phyloP scores from a whole-genome alignment of 2,113 vertebrate genomes.

The Shinisaurus crocodilurus region DNA sequence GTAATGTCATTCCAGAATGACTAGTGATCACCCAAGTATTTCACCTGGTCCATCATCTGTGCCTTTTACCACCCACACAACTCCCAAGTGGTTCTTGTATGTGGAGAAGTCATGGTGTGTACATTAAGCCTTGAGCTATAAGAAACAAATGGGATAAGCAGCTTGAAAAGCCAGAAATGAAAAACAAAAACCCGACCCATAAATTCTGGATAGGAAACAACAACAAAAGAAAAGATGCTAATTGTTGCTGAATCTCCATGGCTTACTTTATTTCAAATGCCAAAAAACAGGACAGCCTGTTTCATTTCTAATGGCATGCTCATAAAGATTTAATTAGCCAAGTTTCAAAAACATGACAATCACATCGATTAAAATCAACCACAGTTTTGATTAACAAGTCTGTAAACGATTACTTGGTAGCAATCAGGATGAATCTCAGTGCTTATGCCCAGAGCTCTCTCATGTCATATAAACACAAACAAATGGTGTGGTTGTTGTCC shows the following conservation, averaged over 20 bases:
- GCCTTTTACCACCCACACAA: too few species aligned
- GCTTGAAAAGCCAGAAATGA: conserved; percentile 47
- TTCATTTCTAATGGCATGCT: conserved; percentile 56
- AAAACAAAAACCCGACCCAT: neutral
- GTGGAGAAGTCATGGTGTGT: neutral
- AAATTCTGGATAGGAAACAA: conserved; percentile 13
- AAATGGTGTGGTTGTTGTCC: conserved; percentile 65
- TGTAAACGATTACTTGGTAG: conserved; percentile 76
- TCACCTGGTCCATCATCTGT: neutral
- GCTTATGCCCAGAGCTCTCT: conserved; percentile 63
- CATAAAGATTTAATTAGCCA: conserved; percentile 73
- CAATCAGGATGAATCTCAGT: conserved; percentile 65
- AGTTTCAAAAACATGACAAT: conserved; percentile 66
- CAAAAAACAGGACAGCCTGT: conserved; percentile 20
- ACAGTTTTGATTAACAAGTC: conserved; percentile 71
- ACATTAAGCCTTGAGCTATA: conserved; percentile 26
- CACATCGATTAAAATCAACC: conserved; percentile 61
- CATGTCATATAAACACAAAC: conserved; percentile 66
- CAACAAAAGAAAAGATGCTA: conserved; percentile 20
- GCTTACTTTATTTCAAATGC: conserved; percentile 27
- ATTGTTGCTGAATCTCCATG: neutral
- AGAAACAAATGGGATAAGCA: conserved; percentile 28
- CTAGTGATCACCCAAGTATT: neutral
- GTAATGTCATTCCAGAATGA: neutral
- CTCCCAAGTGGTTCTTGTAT: neutral